These are phyloP conservation scores for Pyrrhosoma nymphula DNA, from an alignment of 2,888 invertebrate genomes.

Conservation along the genomic window DNA sequence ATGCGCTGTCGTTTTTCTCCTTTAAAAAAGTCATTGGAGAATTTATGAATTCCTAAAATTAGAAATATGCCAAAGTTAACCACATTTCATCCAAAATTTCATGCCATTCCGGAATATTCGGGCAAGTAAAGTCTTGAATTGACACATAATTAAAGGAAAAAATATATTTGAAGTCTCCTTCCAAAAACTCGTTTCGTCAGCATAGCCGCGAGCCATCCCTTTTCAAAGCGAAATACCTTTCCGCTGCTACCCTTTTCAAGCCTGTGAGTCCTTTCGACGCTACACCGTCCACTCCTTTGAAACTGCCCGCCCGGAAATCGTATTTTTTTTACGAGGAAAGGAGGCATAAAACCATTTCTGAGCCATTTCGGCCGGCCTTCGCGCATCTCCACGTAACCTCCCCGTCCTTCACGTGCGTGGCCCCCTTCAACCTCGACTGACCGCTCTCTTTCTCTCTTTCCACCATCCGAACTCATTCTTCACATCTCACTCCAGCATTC, in stretches of 20 bases:
- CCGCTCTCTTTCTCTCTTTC: not conserved
- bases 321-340: not conserved
- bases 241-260: not conserved
- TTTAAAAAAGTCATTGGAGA: no score
- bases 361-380: not conserved
- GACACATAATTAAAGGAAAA: not conserved
- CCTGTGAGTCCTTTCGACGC: not conserved
- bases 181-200: not conserved
- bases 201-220: not conserved
- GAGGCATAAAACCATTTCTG: slow-evolving; percentile 12
- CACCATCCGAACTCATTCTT: not conserved
- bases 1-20: no score
- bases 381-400: not conserved
- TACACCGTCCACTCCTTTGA: not conserved
- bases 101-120: not conserved
- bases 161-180: not conserved
- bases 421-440: no score
- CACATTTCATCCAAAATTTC: no score
- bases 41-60: no score
- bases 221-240: not conserved
- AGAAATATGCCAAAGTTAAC: no score
- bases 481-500: not conserved
- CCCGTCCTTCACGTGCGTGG: not conserved
- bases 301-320: not conserved
- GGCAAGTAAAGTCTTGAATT: not conserved